Evolutionary conservation across 2,797 vertebrate genomes (phyloP).

Genomic region (Crypturellus tataupa): DNA sequence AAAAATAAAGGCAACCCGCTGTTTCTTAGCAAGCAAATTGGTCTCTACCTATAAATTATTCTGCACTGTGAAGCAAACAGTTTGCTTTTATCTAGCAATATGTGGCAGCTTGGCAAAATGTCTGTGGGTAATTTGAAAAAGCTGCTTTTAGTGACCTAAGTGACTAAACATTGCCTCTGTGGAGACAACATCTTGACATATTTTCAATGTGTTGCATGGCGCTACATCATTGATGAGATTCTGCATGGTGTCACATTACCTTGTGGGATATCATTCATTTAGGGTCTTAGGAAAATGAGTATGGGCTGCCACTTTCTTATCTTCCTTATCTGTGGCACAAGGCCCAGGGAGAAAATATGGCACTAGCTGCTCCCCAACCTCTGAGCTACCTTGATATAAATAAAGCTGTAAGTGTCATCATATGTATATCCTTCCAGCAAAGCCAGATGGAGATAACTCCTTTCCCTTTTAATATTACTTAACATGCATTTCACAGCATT

Average conservation of each 20-base stretch:
- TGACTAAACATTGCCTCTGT: slow-evolving; percentile 23
- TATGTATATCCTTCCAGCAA: neutral
- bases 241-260: neutral
- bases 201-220: slow-evolving; percentile 10
- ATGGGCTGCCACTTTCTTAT: neutral
- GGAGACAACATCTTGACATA: slow-evolving; percentile 14
- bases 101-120: slow-evolving; percentile 53
- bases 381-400: neutral
- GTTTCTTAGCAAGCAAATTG: slow-evolving; percentile 72
- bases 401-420: slow-evolving; percentile 17
- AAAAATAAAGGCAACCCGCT: slow-evolving; percentile 50
- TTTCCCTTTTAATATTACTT: slow-evolving; percentile 4
- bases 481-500: neutral
- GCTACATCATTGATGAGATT: neutral
- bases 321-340: slow-evolving; percentile 6
- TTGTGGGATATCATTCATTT: neutral
- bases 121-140: slow-evolving; percentile 71
- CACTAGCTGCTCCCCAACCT: neutral
- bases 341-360: neutral
- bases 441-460: slow-evolving; percentile 2
- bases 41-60: slow-evolving; percentile 81
- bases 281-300: neutral
- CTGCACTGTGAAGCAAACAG: slow-evolving; percentile 59
- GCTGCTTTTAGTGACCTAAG: slow-evolving; percentile 58
- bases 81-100: slow-evolving; percentile 67